Evolutionary conservation across 2,888 invertebrate species (phyloP).

Genomic region (Folsomia candida): DNA sequence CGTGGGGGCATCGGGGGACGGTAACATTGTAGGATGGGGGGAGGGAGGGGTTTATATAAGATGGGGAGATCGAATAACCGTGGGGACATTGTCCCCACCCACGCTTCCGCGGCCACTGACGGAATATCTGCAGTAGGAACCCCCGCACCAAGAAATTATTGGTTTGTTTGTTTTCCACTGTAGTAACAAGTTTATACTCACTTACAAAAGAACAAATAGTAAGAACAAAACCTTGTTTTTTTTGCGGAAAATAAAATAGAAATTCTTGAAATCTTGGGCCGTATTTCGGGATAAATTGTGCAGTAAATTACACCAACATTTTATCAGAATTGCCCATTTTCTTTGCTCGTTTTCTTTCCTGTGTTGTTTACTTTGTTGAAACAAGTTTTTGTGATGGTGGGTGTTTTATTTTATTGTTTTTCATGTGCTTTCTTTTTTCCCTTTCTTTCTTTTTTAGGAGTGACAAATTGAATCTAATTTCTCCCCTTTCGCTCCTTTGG

Average conservation of each 20-base stretch:
- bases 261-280: background rate
- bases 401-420: background rate
- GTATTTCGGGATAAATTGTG: constrained; percentile 1
- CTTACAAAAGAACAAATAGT: no score
- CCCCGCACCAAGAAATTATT: no score
- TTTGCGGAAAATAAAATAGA: background rate
- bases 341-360: background rate
- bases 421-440: background rate
- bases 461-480: constrained; percentile 1
- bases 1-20: no score
- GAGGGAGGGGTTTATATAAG: no score
- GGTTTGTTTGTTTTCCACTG: no score
- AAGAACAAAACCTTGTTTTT: no score
- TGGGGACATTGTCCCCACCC: no score
- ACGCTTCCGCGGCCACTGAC: no score
- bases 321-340: background rate
- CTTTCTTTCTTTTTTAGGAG: background rate
- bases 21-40: no score
- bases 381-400: background rate
- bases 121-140: no score
- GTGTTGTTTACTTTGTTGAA: background rate
- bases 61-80: no score
- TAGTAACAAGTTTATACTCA: no score
- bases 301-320: background rate
- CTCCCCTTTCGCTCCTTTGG: constrained; percentile 2